Percentiles rank a stretch among this genome's conserved stretches.
These are phyloP conservation scores for Parnassius glacialis DNA, from an alignment of 2,888 invertebrate species.

Conservation along the genomic window DNA sequence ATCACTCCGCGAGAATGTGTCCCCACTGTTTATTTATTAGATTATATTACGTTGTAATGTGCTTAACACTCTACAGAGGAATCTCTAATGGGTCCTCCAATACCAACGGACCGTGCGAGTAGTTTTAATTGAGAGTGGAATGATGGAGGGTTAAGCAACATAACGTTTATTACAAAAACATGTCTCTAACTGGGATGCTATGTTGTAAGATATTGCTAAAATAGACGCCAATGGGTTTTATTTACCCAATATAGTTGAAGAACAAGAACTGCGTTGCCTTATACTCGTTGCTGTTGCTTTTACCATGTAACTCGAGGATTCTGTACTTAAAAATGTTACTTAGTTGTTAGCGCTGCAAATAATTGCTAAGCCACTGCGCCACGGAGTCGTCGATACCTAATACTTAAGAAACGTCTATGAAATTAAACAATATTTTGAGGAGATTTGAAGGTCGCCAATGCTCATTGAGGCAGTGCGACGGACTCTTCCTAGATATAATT, in stretches of 20 bases:
- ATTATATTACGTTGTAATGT: constrained; percentile 47
- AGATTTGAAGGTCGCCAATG: too few relatives aligned
- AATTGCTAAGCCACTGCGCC: too few relatives aligned
- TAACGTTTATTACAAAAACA: constrained; percentile 25
- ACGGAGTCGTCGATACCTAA: too few relatives aligned
- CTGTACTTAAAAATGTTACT: background rate
- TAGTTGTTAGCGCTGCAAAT: too few relatives aligned
- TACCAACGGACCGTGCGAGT: constrained; percentile 34
- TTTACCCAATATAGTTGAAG: constrained; percentile 10
- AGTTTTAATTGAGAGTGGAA: constrained; percentile 35
- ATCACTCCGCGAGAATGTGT: constrained; percentile 30
- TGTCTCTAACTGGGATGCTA: constrained; percentile 1
- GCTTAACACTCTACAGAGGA: constrained; percentile 48
- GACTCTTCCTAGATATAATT: too few relatives aligned
- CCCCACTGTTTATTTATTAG: constrained; percentile 50
- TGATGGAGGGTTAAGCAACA: constrained; percentile 17
- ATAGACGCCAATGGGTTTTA: constrained; percentile 7
- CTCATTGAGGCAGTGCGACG: too few relatives aligned
- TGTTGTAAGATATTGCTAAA: constrained; percentile 1
- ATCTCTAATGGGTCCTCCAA: constrained; percentile 47
- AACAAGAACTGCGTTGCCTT: constrained; percentile 4
- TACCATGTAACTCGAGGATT: constrained; percentile 13
- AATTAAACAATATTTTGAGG: too few relatives aligned
- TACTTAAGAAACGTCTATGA: too few relatives aligned
- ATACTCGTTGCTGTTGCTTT: background rate